Evolutionary conservation across 2,797 vertebrate genomes (phyloP), one percentile per base, ranked within the genome.

Genomic region (Sebastolobus altivelis): DNA sequence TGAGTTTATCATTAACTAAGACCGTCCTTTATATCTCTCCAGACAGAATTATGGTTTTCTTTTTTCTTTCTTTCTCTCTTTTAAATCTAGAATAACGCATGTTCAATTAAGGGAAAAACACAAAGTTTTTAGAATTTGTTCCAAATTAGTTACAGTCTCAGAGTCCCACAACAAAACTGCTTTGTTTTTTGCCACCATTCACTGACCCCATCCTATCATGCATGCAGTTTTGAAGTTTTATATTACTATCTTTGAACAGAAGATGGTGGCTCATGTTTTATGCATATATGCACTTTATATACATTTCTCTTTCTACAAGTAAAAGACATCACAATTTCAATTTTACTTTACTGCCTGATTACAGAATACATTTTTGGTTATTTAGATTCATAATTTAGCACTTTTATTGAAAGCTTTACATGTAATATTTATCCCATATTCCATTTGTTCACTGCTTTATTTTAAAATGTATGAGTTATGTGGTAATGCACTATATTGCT

Each of bases 1-100:
- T 22, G 61, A 83, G 27, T 70, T 85, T 77, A 40, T 83, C 40
- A 65, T 87, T 78, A 73, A 75, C 29, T 58, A 77, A 72, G 33
- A 68, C 10, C 13, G 4, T 62, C 33, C 59, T 82, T 76, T 56
- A 75, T 43, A 76, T 79, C 33, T 81, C 63, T 69, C 22, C 38
- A 55, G 65, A 70, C n/a, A 54, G 65, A 80, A 81, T 69, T 61
- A 65, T 10, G 22, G 10, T 13, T 77, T 80, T 67, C 13, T 72
- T 68, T 40, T 74, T 58, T 55, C 5, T 54, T 12, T 52, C 9
- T 14, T 12, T 55, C 22, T 66, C 13, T 46, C n/a, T 76, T 55
- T 59, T 55, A 9, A 52, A 81, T 65, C n/a, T 22, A 56, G 25
- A 83, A 79, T 55, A 63, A 75, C 6, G 9, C 27, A 67, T 49